Evolutionary conservation across 2,888 invertebrate species (phyloP), one percentile per base, ranked within the genome.

Genomic region (Melinopterus prodromus): DNA sequence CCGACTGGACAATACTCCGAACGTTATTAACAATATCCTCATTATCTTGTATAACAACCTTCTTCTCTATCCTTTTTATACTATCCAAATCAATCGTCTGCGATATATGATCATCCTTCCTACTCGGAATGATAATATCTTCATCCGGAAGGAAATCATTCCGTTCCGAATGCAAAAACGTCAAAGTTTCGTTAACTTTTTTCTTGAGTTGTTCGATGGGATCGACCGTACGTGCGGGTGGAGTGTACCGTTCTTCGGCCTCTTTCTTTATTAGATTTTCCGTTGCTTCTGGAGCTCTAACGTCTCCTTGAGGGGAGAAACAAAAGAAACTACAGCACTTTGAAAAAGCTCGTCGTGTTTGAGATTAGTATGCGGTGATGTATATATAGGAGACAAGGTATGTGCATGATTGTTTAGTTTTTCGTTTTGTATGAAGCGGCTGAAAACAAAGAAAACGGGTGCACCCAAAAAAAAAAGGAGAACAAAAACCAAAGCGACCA

Each of bases 141-240:
- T 89, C 90, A 75, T 88, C 84, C 4, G 89, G 88, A 77, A 90
- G 83, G 81, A 89, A 89, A 82, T 89, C 89, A 83, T 89, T 89
- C 16, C 90, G 85, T 85, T 90, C 90, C 82, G 89, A 88, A 82
- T 90, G 89, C 38, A 90, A 84, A 82, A 90, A 89, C 14, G 88
- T 88, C 69, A 90, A 84, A 3, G 89, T 90, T 81, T 89, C 88
- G 81, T 84, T 87, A 26, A 90, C 88, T 80, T 89, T 87, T 84
- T 85, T 86, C 83, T 88, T 89, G 53, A 90, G 84, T 75, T 86
- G 81, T 76, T 86, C 87, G 6, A 89, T 82, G 76, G 53, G 82
- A 80, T 80, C 82, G 79, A 77, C 71, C 83, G 83, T 83, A 6
- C 53, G n/a, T 37, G 37, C 70, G 12, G 72, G 69, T 69, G 35